Evolutionary conservation across 2,888 invertebrate species (phyloP), one percentile per base, ranked within the genome.

Genomic region (Plebejus melissa): DNA sequence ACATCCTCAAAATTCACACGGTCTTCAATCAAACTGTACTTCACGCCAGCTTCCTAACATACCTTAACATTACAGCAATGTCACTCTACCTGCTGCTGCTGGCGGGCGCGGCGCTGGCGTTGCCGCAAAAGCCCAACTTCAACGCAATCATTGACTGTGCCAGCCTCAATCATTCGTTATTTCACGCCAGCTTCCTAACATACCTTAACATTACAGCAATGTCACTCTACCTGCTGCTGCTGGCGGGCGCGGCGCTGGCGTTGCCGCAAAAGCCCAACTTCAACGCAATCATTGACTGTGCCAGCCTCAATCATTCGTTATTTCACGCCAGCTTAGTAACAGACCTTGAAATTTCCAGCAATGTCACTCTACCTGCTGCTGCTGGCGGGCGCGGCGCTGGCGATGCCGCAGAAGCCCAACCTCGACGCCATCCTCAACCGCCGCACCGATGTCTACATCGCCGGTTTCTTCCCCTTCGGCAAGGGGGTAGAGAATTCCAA

Each of bases 391-490:
- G 78, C 78, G 28, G 81, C 80, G 79, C 82, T 80, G 60, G 88
- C 83, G 0, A 77, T 82, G 28, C 90, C 91, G 0, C 96, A 96
- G 88, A 96, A 95, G 85, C 96, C 96, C 22, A 96, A 95, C 85
- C 90, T 95, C 82, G 96, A 96, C 77, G 94, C 94, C 65, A 93
- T 94, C 78, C 80, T 94, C 80, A 95, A 94, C 81, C 95, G 96
- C 79, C 94, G 96, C 71, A 97, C 97, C 77, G 97, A 98, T 87
- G 97, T 98, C 74, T 98, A 98, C 93, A 97, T 98, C 82, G 98
- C 98, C 1, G 98, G 98, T 13, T 98, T 98, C 91, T 98, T 98
- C 85, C 98, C 98, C 0, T 97, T 96, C 86, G 97, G 97, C 70
- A 96, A 95, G 85, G 97, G 97, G 58, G 97, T 97, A 57, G 97